Evolutionary conservation across 2,113 vertebrate genomes (phyloP), one percentile per base, ranked within the genome.

Genomic region (Hippopotamus amphibius): DNA sequence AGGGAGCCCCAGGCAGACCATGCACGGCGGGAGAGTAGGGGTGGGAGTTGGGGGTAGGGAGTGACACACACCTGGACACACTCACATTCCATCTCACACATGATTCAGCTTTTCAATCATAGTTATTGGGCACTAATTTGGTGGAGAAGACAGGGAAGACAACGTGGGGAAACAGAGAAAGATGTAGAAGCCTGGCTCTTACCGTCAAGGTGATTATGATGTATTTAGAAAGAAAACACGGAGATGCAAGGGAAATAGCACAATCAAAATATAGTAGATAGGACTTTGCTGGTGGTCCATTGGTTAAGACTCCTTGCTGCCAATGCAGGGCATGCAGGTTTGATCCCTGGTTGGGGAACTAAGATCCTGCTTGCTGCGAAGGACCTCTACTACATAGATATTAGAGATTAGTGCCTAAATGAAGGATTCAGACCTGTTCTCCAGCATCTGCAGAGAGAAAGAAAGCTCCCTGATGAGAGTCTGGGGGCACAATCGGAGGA

Each of bases 11-110:
- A 2, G 11, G 26, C 17, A 41, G 30, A 93, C 7, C 1, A 11
- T 48, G 28, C 50, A 48, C 0, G 5, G 48, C 7, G 15, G 12
- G 3, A 2, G 43, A 53, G 6, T 13, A 12, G 50, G 9, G 28
- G 33, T 3, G 33, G 50, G 10, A 33, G 5, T 41, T 10, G 12
- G 16, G 37, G 19, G 17, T 53, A 13, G 46, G 5, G 11, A 77
- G 6, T 6, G 21, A 53, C 41, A n/a, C 43, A 33, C 2, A 33
- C n/a, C 33, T 0, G 10, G 43, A 37, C 43, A 83, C 0, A 0
- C 22, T 63, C 30, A 53, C 41, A 43, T 21, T 33, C 7, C 10
- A 3, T 24, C 48, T 57, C 6, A 46, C 50, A 10, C 57, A n/a
- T 12, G 48, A 71, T 41, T 13, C 2, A 6, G 5, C 48, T 53